Conservation (phyloP, 2,113 vertebrate genomes). For the Rhynchomys soricoides region DNA sequence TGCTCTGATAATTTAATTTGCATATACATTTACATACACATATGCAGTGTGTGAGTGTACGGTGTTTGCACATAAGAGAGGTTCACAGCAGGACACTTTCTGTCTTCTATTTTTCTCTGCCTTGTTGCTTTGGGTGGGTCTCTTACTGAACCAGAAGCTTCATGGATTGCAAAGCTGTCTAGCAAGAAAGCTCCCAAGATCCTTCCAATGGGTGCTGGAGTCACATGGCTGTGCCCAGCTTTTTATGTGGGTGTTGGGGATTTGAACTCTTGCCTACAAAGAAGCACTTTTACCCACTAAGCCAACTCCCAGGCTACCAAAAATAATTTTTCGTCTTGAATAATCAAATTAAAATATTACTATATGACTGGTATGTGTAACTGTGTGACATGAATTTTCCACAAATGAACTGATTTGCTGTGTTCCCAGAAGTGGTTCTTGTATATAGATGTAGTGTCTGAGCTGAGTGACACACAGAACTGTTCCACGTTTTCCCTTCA, state of each 20-base stretch:
- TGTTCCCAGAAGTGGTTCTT: constrained; percentile 62
- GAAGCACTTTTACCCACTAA: background rate
- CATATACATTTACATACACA: background rate
- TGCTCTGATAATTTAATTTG: background rate
- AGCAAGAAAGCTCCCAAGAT: background rate
- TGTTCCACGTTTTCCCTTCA: background rate
- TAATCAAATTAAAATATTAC: constrained; percentile 4
- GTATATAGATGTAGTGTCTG: constrained; percentile 28
- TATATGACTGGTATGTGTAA: constrained; percentile 11
- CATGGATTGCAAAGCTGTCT: no score
- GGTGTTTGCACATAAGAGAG: no score
- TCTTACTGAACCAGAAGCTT: background rate
- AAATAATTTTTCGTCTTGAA: background rate
- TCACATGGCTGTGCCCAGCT: background rate
- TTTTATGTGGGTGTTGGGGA: background rate
- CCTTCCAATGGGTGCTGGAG: no score
- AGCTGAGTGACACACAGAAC: constrained; percentile 59
- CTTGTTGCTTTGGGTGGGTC: background rate
- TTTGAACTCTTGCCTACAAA: background rate
- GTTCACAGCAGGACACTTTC: background rate
- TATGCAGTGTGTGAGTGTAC: background rate
- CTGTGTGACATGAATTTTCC: constrained; percentile 41
- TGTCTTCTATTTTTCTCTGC: background rate
- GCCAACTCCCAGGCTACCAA: no score
- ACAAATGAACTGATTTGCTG: constrained; percentile 19